Conservation (phyloP, 2,113 vertebrate genomes). For the Anarhynchus alexandrinus region DNA sequence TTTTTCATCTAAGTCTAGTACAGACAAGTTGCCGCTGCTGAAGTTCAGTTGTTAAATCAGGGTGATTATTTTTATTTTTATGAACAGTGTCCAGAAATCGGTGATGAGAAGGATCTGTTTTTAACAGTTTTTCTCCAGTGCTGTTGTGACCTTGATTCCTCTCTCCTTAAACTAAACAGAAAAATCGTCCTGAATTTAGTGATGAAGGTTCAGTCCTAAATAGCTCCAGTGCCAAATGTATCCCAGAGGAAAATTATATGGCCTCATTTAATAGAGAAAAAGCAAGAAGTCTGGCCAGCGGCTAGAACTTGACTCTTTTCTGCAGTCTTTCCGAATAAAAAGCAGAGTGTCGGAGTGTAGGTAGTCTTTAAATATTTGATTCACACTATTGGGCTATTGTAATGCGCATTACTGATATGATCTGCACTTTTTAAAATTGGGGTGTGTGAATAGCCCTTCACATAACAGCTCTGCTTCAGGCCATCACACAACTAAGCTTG, state of each 20-base stretch:
- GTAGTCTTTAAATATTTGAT: slow-evolving; percentile 44
- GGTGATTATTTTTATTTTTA: slow-evolving; percentile 38
- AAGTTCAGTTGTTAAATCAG: slow-evolving; percentile 26
- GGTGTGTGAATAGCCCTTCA: slow-evolving; percentile 27
- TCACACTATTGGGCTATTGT: background rate
- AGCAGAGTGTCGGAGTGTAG: background rate
- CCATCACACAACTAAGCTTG: background rate
- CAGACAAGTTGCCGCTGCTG: background rate
- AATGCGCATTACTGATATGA: slow-evolving; percentile 5
- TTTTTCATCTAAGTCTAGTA: background rate
- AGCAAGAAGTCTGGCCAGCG: slow-evolving; percentile 20
- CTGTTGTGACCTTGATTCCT: slow-evolving; percentile 39
- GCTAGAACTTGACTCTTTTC: slow-evolving; percentile 4
- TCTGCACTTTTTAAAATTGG: background rate
- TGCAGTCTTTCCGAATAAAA: slow-evolving; percentile 32
- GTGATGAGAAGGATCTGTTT: background rate
- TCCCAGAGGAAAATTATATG: slow-evolving; percentile 51
- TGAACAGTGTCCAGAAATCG: slow-evolving; percentile 2
- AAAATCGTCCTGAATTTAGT: slow-evolving; percentile 42
- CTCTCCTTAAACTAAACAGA: background rate
- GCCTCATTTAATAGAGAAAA: slow-evolving; percentile 52
- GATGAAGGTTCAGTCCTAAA: slow-evolving; percentile 34
- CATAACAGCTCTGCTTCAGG: background rate
- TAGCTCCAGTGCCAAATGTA: slow-evolving; percentile 28
- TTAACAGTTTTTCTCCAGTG: background rate